Base-by-base conservation (phyloP, 2,888 invertebrate genomes). In the Brachynemurus nebulosus region DNA sequence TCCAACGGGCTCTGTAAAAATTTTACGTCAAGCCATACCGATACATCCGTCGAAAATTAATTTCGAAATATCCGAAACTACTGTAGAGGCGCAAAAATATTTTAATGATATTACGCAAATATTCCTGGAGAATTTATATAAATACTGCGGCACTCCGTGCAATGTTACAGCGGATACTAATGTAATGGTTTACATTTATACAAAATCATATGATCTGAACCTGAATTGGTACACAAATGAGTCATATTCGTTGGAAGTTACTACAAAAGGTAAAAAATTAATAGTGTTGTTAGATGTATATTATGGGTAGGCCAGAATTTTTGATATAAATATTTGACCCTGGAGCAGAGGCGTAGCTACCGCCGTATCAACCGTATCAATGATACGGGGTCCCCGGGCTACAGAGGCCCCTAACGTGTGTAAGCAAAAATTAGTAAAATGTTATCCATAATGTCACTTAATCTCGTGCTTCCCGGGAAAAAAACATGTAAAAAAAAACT, bases 141-240 rank as follows among this genome's bases (percentile, higher is more conserved):
- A 9, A 3, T 17, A 36, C 17, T 36, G 18, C 17, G 36, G 36
- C 11, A 5, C 11, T 36, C 36, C 36, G 2, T 18, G 18, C n/a
- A 4, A 36, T 11, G 14, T 12, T 2, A 14, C 17, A 14, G 17
- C 2, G 4, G 64, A 70, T 34, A 70, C 71, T 1, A 68, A 71
- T 4, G 65, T 80, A 14, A 61, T 69, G n/a, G 70, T 83, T 2
- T 65, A 68, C 55, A 61, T 82, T 2, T 65, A 64, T 0, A 68
- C 80, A 2, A 63, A 61, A 40, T 67, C 69, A 0, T 54, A 64
- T 3, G 66, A 69, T 50, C 52, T 72, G 4, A 56, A 61, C 1
- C 65, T 84, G 7, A 69, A 71, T 50, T 80, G 80, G 79, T 63
- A 65, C 2, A 85, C 85, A 0, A 70, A 79, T 50, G 86, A 86